Base-by-base conservation (phyloP, 2,797 vertebrate species). In the Coilia nasus region DNA sequence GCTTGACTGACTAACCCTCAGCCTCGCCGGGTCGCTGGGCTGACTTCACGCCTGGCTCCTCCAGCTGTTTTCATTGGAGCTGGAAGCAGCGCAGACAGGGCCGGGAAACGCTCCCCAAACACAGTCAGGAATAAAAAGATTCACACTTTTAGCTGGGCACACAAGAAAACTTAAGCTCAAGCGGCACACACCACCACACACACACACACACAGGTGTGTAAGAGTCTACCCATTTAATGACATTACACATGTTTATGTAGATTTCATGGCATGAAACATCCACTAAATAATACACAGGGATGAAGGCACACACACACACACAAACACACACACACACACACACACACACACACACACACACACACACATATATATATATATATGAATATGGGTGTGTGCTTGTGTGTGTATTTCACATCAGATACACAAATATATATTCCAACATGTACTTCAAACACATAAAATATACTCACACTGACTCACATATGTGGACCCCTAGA, bases 31-130 rank as follows among this genome's bases (percentile, higher is more conserved):
- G 31, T 81, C 92, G 91, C 88, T 86, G 80, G 80, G 21, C 82
- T 93, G 93, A 94, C 92, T 91, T 94, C 91, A 94, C 84, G 6
- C 56, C 89, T 94, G 93, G 93, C 91, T 78, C 75, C 88, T 6
- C 6, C 78, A 59, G 67, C 86, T 92, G 93, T 95, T 94, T 93
- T 92, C 89, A 60, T 88, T 84, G 83, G 90, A 90, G 90, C 82
- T 87, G 25, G 87, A 88, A 82, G 86, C 62, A 41, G 82, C 80
- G 86, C 89, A 92, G 89, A 92, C 91, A 60, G 86, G 89, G 82
- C 85, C 78, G 50, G 82, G 12, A 75, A 67, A 88, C 31, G 31
- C 25, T 59, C 35, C 15, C 85, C 85, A 82, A 85, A 81, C 19
- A 56, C 11, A 84, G 78, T 71, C 78, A 86, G 71, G 35, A 86